phyloP scores from a whole-genome alignment of 2,797 vertebrate genomes.

The Trachurus trachurus region DNA sequence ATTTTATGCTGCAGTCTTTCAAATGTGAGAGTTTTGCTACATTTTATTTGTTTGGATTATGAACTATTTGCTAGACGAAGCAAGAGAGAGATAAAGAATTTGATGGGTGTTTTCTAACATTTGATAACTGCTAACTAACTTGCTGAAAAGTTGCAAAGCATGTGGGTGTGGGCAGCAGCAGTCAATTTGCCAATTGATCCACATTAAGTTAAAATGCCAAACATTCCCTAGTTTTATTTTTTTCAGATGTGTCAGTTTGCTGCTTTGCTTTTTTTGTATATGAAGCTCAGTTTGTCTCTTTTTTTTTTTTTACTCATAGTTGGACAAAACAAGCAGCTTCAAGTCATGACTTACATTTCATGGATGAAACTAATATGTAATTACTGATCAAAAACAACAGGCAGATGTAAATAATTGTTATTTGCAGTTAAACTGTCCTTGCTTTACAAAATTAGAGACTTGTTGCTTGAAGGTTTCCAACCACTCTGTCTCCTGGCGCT shows the following conservation, averaged over 20 bases:
- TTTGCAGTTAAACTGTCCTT: background rate
- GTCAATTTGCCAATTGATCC: background rate
- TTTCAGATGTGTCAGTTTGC: background rate
- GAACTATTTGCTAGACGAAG: background rate
- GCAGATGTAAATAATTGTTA: background rate
- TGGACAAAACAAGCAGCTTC: background rate
- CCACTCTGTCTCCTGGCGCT: constrained; percentile 6
- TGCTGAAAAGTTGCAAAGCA: background rate
- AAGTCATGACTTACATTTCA: background rate
- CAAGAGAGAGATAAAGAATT: background rate
- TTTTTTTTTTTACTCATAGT: background rate
- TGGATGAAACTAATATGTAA: background rate
- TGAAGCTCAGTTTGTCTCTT: background rate
- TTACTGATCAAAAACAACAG: background rate
- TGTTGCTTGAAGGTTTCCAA: background rate
- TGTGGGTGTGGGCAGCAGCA: background rate
- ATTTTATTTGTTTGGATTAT: background rate
- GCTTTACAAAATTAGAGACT: background rate
- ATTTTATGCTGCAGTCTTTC: background rate
- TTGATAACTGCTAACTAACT: background rate
- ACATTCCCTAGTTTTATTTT: background rate
- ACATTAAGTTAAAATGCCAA: background rate
- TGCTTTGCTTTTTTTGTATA: background rate
- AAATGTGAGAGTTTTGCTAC: background rate
- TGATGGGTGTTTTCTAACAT: background rate